Percentiles rank a stretch among this genome's conserved stretches.
These are phyloP conservation scores for Esox niger DNA, from an alignment of 2,113 vertebrate species.

Conservation along the genomic window DNA sequence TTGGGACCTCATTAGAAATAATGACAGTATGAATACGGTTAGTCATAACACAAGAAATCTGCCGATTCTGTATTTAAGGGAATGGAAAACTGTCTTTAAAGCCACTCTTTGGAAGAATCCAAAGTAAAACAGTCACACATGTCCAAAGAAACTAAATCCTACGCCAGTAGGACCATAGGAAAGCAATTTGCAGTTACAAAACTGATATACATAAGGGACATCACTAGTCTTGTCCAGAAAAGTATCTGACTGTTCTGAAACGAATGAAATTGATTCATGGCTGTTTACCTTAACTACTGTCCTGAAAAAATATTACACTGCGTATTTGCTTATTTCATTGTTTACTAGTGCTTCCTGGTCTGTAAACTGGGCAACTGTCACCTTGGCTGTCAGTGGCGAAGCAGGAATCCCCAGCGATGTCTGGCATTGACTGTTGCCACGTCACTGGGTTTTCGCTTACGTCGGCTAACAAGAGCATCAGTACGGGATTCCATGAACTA, in stretches of 20 bases:
- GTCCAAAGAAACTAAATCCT: background rate
- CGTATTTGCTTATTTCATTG: no score
- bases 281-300: no score
- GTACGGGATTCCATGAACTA: slow-evolving; percentile 37
- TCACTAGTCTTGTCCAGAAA: no score
- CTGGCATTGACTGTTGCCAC: slow-evolving; percentile 19
- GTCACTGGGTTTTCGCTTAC: slow-evolving; percentile 14
- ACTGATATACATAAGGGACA: no score
- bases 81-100: background rate
- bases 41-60: slow-evolving; percentile 29
- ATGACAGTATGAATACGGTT: slow-evolving; percentile 14
- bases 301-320: no score
- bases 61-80: background rate
- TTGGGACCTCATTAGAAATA: no score
- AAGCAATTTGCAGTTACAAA: no score
- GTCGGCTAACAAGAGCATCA: slow-evolving; percentile 29
- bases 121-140: background rate
- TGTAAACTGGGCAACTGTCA: background rate
- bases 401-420: background rate
- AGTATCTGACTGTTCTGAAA: no score
- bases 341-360: background rate
- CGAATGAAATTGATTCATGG: no score
- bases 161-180: no score
- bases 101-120: background rate
- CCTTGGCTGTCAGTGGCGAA: background rate